phyloP scores from a whole-genome alignment of 2,113 vertebrate species.

The Pangasianodon hypophthalmus region DNA sequence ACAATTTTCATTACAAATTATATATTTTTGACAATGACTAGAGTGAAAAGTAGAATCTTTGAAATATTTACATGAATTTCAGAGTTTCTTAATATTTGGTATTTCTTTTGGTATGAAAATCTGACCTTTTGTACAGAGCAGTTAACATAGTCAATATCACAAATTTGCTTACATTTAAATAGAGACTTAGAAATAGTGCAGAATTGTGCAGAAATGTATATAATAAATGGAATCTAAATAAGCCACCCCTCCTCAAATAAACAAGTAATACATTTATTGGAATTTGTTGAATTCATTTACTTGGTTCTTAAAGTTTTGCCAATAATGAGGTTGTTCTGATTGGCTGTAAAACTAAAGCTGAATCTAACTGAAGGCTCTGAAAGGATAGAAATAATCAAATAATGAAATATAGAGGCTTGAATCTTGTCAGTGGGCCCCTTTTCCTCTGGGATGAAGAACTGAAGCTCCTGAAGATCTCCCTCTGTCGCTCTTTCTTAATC shows the following conservation, averaged over 20 bases:
- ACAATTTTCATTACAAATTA: background rate
- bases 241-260: background rate
- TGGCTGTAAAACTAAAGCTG: background rate
- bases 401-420: background rate
- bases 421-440: background rate
- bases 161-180: too few relatives aligned
- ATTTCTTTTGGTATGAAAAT: background rate
- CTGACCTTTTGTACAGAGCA: background rate
- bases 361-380: background rate
- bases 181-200: too few relatives aligned
- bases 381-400: background rate
- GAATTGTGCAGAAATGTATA: background rate
- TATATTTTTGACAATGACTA: background rate
- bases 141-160: too few relatives aligned
- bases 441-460: conserved; percentile 14
- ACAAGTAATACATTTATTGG: background rate
- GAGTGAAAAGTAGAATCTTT: background rate
- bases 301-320: background rate
- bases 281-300: background rate
- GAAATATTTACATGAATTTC: background rate
- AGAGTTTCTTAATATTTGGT: background rate
- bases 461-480: background rate
- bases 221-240: background rate
- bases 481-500: conserved; percentile 41
- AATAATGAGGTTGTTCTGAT: background rate